Base-by-base conservation (phyloP, 2,888 invertebrate genomes). In the Chloroclysta siterata region DNA sequence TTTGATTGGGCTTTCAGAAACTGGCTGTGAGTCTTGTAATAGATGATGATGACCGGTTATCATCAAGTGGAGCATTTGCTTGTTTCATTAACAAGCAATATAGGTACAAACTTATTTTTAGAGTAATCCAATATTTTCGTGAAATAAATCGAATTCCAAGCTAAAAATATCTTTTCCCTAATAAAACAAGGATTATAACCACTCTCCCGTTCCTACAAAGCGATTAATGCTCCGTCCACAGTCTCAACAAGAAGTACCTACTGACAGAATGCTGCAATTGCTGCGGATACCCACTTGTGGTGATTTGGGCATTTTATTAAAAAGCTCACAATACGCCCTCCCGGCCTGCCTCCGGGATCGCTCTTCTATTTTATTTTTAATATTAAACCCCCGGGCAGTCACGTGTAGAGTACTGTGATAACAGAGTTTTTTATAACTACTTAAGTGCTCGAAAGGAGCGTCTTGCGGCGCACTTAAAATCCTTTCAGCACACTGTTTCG, bases 291-390 rank as follows among this genome's bases (percentile, higher is more conserved):
- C 78, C 80, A 81, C 87, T 87, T 76, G 76, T 76, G 81, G 84
- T 84, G 88, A 89, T 90, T 89, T 85, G 79, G 86, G 84, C 83
- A 85, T 90, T 56, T 90, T 90, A 90, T 90, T 91, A 90, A 88
- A 91, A 86, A 82, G 89, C 90, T 89, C 84, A 90, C 91, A 91
- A 90, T 88, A 83, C 87, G 52, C 63, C 74, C 87, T 88, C 87
- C 87, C 88, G n/a, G 86, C 85, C 36, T 86, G 79, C 66, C 79
- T 5, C 53, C 13, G 44, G 36, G 84, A 87, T 85, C 85, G 82
- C 79, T 84, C 85, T 85, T 83, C 83, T 86, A 82, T 90, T 90
- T 90, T 90, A 91, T 90, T 90, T 90, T 91, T 90, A 88, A 90
- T 91, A 91, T 90, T 90, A 89, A 89, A 86, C 83, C 89, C 89